phyloP scores from a whole-genome alignment of 1,140 invertebrate species.

The Cardiocondyla obscurior region DNA sequence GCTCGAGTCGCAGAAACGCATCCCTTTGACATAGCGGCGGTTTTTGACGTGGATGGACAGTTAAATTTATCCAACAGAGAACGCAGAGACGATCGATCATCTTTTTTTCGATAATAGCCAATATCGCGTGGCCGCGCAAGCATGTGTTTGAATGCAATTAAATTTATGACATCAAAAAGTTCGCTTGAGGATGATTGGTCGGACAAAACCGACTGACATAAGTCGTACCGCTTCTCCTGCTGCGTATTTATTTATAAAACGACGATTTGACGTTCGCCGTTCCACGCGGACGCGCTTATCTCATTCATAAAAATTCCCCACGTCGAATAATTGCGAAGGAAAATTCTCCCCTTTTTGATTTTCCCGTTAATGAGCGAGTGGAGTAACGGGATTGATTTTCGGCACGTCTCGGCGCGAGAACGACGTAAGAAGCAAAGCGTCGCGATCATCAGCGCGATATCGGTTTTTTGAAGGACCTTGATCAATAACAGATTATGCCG shows the following conservation, averaged over 20 bases:
- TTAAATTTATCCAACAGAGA: slow-evolving; percentile 72
- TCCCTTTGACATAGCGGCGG: slow-evolving; percentile 68
- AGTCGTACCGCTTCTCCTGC: slow-evolving; percentile 5
- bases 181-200: slow-evolving; percentile 40
- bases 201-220: slow-evolving; percentile 46
- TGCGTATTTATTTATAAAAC: neutral
- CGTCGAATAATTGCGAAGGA: neutral
- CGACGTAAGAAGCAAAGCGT: slow-evolving; percentile 60
- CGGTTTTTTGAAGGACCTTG: slow-evolving; percentile 77
- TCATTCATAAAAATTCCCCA: neutral
- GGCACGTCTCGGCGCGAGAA: neutral
- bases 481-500: slow-evolving; percentile 83
- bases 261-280: neutral
- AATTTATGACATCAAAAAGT: slow-evolving; percentile 63
- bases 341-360: neutral
- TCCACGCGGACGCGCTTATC: neutral
- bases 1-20: slow-evolving; percentile 65
- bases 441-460: slow-evolving; percentile 72
- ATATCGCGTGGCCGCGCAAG: slow-evolving; percentile 56
- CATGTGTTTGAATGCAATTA: slow-evolving; percentile 66
- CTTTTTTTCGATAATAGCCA: slow-evolving; percentile 61
- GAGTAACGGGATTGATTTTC: neutral
- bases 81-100: slow-evolving; percentile 68
- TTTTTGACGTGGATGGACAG: slow-evolving; percentile 74
- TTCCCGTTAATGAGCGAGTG: neutral